Base-by-base conservation (phyloP, 2,888 invertebrate species). In the Sinotaia quadrata region DNA sequence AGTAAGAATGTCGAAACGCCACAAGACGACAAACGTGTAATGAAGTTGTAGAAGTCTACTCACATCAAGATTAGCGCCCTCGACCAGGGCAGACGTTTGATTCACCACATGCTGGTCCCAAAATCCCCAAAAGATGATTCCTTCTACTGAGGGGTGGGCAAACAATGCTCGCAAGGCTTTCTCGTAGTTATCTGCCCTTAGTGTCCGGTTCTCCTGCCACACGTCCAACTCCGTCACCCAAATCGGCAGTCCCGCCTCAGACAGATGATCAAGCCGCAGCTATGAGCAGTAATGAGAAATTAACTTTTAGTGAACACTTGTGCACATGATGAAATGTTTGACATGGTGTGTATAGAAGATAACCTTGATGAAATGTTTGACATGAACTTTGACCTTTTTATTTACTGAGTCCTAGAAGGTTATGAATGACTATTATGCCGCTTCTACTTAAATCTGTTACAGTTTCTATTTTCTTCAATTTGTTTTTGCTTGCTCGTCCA, bases 211-310 rank as follows among this genome's bases (percentile, higher is more conserved):
- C n/a, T 65, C 29, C 37, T 67, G 65, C 56, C 52, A 65, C 24
- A 76, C 41, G 15, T 75, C 73, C 44, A 78, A 34, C 47, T 78
- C 78, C 10, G 78, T 78, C 15, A 75, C 68, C 75, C 74, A 76
- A 8, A 78, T 34, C 2, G 78, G 78, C 4, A 75, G 61, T 0
- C 75, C 75, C 1, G 76, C 70, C 18, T 68, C 31, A 2, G 76
- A 68, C 24, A 76, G 61, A 12, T 67, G 66, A 49, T 76, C 75
- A 18, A 76, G 60, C 7, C 69, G 60, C 24, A 52, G 56, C 75
- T 75, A 47, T 15, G 57, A 21, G 15, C 24, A 36, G 2, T 54
- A 44, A 5, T n/a, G n/a, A n/a, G n/a, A n/a, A n/a, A n/a, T n/a
- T n/a, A n/a, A n/a, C n/a, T n/a, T n/a, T n/a, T n/a, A n/a, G n/a